phyloP scores from a whole-genome alignment of 1,140 invertebrate genomes.

The Heliconius hermathena region DNA sequence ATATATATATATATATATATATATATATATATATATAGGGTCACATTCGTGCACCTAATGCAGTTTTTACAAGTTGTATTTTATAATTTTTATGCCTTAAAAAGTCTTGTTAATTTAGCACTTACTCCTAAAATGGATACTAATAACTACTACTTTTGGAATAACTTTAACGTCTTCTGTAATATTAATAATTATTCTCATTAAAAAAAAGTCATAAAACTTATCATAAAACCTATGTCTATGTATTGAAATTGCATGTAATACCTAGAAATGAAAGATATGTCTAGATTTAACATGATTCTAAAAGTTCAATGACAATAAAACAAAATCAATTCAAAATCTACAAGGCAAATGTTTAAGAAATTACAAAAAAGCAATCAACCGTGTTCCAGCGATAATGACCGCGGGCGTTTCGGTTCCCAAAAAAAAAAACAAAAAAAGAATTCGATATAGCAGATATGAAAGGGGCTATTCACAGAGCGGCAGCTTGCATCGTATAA shows the following conservation, averaged over 20 bases:
- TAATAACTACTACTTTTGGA: not conserved
- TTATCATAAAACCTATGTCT: too few relatives aligned
- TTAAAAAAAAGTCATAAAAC: not conserved
- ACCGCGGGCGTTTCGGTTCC: conserved; percentile 51
- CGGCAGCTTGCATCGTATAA: conserved; percentile 72
- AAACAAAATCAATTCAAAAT: not conserved
- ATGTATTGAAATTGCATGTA: not conserved
- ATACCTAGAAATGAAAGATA: too few relatives aligned
- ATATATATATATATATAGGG: too few relatives aligned
- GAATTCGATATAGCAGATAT: conserved; percentile 68
- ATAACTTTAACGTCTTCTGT: not conserved
- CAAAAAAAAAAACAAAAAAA: conserved; percentile 46
- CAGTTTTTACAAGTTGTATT: not conserved
- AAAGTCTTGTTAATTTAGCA: not conserved
- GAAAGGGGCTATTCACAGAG: conserved; percentile 73
- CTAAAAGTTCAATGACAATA: not conserved
- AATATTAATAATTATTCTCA: not conserved
- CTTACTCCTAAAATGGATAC: not conserved
- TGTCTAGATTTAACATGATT: not conserved
- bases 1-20: too few relatives aligned
- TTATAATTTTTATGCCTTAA: not conserved
- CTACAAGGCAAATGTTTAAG: conserved; percentile 54
- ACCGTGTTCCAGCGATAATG: conserved; percentile 52
- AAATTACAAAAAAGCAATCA: conserved; percentile 77
- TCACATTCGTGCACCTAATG: too few relatives aligned